A percentile compares a stretch with the other conserved stretches of the same genome.
Evolutionary conservation across 1,140 invertebrate species (phyloP).

Genomic region (Brachionus koreanus): DNA sequence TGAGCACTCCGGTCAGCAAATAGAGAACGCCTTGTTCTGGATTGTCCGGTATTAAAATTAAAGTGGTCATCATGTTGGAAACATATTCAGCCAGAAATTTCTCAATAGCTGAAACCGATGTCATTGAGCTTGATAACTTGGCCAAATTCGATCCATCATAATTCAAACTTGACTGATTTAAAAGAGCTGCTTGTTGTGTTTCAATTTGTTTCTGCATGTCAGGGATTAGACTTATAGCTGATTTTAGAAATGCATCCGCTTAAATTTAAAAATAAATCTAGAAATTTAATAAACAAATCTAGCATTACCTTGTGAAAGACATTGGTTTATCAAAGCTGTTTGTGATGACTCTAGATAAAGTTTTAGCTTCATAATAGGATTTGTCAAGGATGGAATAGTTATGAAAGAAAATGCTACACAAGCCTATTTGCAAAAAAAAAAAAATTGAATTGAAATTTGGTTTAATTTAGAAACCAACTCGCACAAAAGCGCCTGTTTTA

Average conservation of each 20-base stretch:
- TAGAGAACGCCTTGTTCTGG: conserved; percentile 74
- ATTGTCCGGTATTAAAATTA: conserved; percentile 65
- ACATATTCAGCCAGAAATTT: conserved; percentile 42
- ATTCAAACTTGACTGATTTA: not conserved
- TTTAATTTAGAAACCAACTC: conserved; percentile 54
- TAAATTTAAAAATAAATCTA: conserved; percentile 57
- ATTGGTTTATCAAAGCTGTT: conserved; percentile 81
- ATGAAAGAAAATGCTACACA: conserved; percentile 91
- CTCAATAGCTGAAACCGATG: not conserved
- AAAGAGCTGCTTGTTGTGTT: conserved; percentile 64
- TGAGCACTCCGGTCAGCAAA: conserved; percentile 70
- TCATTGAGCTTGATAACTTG: not conserved
- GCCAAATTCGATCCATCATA: not conserved
- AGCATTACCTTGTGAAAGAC: conserved; percentile 83
- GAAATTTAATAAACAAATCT: too few relatives aligned
- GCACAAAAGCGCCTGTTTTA: conserved; percentile 76
- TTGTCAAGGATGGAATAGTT: conserved; percentile 83
- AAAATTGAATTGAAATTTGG: not conserved
- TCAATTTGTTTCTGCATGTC: conserved; percentile 73
- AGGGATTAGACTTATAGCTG: conserved; percentile 72
- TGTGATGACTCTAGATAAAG: conserved; percentile 82
- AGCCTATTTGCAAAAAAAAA: conserved; percentile 64
- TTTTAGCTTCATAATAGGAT: conserved; percentile 70
- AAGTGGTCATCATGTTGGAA: not conserved
- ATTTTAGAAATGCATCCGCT: conserved; percentile 86